These are phyloP conservation scores for Kryptopterus vitreolus DNA, from an alignment of 2,797 vertebrate species.

Conservation along the genomic window DNA sequence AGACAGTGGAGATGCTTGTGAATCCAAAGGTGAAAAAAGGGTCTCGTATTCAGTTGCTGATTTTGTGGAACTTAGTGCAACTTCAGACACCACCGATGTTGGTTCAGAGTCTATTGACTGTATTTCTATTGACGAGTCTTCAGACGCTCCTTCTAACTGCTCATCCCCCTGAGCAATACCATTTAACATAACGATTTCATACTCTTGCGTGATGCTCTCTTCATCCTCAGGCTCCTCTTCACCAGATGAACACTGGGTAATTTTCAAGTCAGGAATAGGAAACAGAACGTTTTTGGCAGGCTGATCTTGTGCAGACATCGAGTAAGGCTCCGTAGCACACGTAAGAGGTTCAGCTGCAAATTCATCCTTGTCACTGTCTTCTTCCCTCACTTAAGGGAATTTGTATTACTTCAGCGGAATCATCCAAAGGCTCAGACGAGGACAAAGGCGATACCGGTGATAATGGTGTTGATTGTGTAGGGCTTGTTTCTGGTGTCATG, in stretches of 20 bases:
- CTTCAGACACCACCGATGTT: slow-evolving; percentile 72
- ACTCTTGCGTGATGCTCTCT: slow-evolving; percentile 83
- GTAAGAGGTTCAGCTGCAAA: slow-evolving; percentile 66
- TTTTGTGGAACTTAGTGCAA: slow-evolving; percentile 64
- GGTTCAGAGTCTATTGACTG: slow-evolving; percentile 66
- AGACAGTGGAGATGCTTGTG: slow-evolving; percentile 33
- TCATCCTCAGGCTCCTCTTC: slow-evolving; percentile 89
- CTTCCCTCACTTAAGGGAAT: slow-evolving; percentile 62
- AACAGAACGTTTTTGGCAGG: slow-evolving; percentile 79
- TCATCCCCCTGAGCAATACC: slow-evolving; percentile 73
- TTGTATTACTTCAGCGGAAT: slow-evolving; percentile 68
- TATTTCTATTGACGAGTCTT: slow-evolving; percentile 52
- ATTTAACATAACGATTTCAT: slow-evolving; percentile 68
- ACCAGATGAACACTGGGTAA: slow-evolving; percentile 95
- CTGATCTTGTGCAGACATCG: slow-evolving; percentile 75
- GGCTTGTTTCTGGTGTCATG: slow-evolving; percentile 77
- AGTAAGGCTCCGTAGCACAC: slow-evolving; percentile 56
- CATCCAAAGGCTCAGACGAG: slow-evolving; percentile 64
- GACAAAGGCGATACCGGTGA: slow-evolving; percentile 57
- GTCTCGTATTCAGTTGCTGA: slow-evolving; percentile 68
- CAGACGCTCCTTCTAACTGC: slow-evolving; percentile 59
- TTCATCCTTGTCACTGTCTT: slow-evolving; percentile 70
- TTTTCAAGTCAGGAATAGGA: slow-evolving; percentile 97
- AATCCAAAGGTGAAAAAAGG: slow-evolving; percentile 41
- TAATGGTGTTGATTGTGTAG: slow-evolving; percentile 66